Evolutionary conservation across 2,113 vertebrate species (phyloP).

Genomic region (Ondatra zibethicus): DNA sequence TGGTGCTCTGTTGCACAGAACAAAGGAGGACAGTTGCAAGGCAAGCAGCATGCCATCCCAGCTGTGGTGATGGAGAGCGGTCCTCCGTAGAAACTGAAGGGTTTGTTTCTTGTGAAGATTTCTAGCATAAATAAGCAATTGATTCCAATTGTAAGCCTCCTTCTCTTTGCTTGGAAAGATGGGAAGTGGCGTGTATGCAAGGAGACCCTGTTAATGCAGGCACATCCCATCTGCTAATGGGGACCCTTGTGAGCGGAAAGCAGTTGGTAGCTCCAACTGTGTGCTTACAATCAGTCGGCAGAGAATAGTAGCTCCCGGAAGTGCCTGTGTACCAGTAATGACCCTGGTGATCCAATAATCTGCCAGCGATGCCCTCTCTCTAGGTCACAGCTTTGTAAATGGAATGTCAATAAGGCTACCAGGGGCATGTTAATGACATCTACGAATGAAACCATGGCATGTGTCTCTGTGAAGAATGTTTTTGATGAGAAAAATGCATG

Average conservation of each 20-base stretch:
- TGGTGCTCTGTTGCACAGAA: not conserved
- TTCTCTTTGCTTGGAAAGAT: constrained; percentile 43
- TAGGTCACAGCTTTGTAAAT: constrained; percentile 57
- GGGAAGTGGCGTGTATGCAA: not conserved
- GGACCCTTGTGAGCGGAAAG: not conserved
- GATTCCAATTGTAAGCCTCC: not conserved
- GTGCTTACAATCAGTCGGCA: constrained; percentile 2
- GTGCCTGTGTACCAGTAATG: constrained; percentile 52
- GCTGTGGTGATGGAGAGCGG: rapidly evolving
- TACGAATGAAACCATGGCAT: not conserved
- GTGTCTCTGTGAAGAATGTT: not conserved
- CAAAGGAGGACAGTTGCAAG: not conserved
- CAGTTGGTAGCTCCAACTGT: not conserved
- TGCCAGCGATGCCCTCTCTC: constrained; percentile 49
- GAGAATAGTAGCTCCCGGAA: constrained; percentile 14
- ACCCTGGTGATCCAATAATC: constrained; percentile 73
- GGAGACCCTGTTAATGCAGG: not conserved
- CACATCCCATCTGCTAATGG: constrained; percentile 9
- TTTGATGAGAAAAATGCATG: constrained; percentile 11
- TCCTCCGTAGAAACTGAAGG: not conserved
- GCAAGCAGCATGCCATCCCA: not conserved
- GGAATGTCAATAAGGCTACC: constrained; percentile 48
- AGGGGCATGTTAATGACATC: constrained; percentile 63
- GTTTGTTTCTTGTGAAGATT: not conserved
- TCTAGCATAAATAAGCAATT: constrained; percentile 41